Conservation (phyloP, 2,797 vertebrate species). For the Scolopax bukidnonensis region DNA sequence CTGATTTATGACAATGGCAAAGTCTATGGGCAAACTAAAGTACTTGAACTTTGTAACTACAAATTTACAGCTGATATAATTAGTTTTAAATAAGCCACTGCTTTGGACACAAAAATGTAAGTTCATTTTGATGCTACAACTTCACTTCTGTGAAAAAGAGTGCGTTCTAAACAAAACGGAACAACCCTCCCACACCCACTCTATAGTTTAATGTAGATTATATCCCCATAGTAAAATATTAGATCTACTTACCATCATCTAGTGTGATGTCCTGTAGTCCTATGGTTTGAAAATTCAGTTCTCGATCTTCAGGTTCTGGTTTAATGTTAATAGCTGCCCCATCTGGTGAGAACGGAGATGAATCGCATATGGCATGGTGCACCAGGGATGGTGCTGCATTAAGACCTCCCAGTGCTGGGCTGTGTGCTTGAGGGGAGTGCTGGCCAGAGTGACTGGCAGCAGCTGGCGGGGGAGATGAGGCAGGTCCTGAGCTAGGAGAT, state of each 20-base stretch:
- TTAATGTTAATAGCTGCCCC: conserved; percentile 88
- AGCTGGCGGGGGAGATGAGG: conserved; percentile 84
- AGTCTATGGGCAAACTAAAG: background rate
- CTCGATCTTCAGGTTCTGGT: conserved; percentile 92
- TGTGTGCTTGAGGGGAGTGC: conserved; percentile 83
- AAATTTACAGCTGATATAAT: background rate
- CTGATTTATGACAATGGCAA: background rate
- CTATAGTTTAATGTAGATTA: background rate
- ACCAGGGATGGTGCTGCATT: conserved; percentile 80
- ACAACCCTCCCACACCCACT: background rate
- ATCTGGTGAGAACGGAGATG: conserved; percentile 84
- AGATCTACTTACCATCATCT: conserved; percentile 92
- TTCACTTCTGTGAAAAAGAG: background rate
- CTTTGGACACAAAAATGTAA: background rate
- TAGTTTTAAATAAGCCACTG: background rate
- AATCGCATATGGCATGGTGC: conserved; percentile 84
- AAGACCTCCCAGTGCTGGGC: conserved; percentile 81
- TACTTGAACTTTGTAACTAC: background rate
- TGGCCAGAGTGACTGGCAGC: conserved; percentile 83
- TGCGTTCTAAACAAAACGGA: background rate
- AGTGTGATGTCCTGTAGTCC: conserved; percentile 98
- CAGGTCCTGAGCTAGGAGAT: conserved; percentile 83
- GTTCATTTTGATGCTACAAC: background rate
- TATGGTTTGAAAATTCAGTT: conserved; percentile 92
- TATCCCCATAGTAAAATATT: background rate